These are phyloP conservation scores for Nomada ferruginata DNA, from an alignment of 2,888 invertebrate species.

Conservation along the genomic window DNA sequence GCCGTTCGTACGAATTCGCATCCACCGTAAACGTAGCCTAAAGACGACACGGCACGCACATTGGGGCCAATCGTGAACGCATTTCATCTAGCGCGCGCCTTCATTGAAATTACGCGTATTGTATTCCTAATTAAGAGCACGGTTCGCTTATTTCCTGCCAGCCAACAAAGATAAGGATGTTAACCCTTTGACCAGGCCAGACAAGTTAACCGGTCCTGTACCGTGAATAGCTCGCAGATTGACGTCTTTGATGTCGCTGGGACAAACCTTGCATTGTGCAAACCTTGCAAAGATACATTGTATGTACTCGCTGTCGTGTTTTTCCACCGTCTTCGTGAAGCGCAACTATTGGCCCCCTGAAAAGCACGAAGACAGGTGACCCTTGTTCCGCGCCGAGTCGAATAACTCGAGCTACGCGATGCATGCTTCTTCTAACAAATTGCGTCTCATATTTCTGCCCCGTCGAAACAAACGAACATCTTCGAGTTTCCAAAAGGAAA, in stretches of 20 bases:
- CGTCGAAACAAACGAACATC: too few species aligned
- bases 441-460: not conserved
- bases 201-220: not conserved
- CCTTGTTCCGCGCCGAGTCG: not conserved
- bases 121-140: slow-evolving; percentile 27
- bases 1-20: too few species aligned
- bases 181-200: slow-evolving; percentile 12
- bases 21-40: too few species aligned
- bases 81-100: slow-evolving; percentile 1
- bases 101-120: slow-evolving; percentile 21
- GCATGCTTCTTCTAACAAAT: not conserved
- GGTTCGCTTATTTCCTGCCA: slow-evolving; percentile 23
- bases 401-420: not conserved
- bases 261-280: not conserved
- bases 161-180: slow-evolving; percentile 18
- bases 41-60: not conserved
- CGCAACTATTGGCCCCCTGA: not conserved
- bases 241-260: not conserved
- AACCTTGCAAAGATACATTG: not conserved
- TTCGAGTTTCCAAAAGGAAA: not conserved
- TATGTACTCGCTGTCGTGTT: too few species aligned
- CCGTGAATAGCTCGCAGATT: not conserved
- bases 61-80: not conserved
- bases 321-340: not conserved
- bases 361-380: not conserved